Evolutionary conservation across 2,888 invertebrate genomes (phyloP).

Genomic region (Tinea semifulvella): DNA sequence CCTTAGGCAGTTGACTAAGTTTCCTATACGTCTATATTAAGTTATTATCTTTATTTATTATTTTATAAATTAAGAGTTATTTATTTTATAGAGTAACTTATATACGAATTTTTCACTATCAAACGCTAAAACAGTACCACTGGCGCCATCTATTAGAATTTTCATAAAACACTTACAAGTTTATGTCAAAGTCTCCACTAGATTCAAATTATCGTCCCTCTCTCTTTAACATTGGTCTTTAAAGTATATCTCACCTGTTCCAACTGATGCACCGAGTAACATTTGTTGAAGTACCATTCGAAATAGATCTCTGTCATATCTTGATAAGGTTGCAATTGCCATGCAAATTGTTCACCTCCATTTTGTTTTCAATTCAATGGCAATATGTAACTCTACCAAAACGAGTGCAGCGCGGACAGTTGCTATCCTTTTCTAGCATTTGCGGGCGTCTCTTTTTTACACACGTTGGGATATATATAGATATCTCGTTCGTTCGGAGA

Average conservation of each 20-base stretch:
- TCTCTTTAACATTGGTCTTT: constrained; percentile 30
- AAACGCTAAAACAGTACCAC: constrained; percentile 21
- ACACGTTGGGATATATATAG: constrained; percentile 53
- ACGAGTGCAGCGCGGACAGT: constrained; percentile 50
- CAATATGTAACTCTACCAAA: constrained; percentile 37
- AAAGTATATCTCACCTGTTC: constrained; percentile 36
- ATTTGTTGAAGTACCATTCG: constrained; percentile 23
- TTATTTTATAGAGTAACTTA: no score
- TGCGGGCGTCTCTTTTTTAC: constrained; percentile 50
- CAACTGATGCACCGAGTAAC: constrained; percentile 19
- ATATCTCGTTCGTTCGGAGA: constrained; percentile 58
- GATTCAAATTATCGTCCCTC: constrained; percentile 24
- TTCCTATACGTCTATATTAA: no score
- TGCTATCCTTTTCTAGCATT: constrained; percentile 48
- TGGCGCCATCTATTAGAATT: constrained; percentile 51
- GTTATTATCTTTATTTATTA: no score
- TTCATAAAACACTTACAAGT: constrained; percentile 3
- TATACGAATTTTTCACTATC: neutral
- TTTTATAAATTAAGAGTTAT: no score
- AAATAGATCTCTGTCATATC: constrained; percentile 42
- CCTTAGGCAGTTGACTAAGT: no score
- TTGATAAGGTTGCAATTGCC: constrained; percentile 58
- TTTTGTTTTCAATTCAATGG: constrained; percentile 3
- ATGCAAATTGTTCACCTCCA: constrained; percentile 28
- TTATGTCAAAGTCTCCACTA: neutral